Evolutionary conservation across 2,113 vertebrate genomes (phyloP), one percentile per base, ranked within the genome.

Genomic region (Coregonus clupeaformis): DNA sequence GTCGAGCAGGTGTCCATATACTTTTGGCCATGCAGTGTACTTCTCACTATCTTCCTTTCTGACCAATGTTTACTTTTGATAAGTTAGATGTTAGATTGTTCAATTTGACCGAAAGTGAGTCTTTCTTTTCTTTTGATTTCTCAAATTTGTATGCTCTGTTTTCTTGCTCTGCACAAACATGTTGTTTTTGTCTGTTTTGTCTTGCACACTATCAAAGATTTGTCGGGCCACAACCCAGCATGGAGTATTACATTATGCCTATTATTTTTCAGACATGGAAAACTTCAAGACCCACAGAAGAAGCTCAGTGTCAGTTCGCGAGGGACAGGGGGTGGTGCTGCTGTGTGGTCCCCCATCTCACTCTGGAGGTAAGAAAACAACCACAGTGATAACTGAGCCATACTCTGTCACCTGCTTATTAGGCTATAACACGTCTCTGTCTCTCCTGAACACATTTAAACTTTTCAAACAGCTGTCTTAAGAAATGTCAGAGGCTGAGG

Each of bases 241-340:
- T n/a, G 57, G 57, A 60, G n/a, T 60, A 16, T 60, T 60, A 60
- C 57, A 60, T 60, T 18, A 60, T 22, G n/a, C 80, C 36, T 64
- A 63, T 76, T 80, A 79, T 20, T 86, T 85, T 92, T 84, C 91
- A 99, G 98, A 98, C 87, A 92, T 99, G 5, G 97, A 99, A 85
- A 96, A 94, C 90, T 99, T 99, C 91, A 96, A 96, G 89, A 95
- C 95, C 11, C 94, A 96, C 71, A 94, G 89, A 1, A 93, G 97
- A 87, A 98, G 93, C 89, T 96, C 95, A 0, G 98, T 99, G 16
- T 98, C 94, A 0, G 98, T 98, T 1, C 95, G 97, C 1, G 96
- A 96, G 79, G 98, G 98, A 77, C 98, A 99, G 85, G 98, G 98
- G 59, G 96, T 99, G 92, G 98, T 98, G 30, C 92, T 99, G 70